These are phyloP conservation scores for Neuroterus valhalla DNA, from an alignment of 1,140 invertebrate species.

Conservation along the genomic window DNA sequence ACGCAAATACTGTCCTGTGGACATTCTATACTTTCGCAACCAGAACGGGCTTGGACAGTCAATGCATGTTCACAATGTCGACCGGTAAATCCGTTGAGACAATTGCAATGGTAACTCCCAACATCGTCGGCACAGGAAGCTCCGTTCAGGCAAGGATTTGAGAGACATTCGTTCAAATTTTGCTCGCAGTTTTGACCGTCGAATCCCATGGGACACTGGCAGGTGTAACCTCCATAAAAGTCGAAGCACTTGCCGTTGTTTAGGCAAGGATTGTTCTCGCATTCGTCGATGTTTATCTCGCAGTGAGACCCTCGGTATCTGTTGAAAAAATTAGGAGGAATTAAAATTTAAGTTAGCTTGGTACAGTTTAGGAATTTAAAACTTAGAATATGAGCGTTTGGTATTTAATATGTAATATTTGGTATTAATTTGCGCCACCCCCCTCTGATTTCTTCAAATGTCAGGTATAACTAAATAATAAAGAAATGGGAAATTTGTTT, in stretches of 20 bases:
- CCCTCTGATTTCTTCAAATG: no score
- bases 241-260: slow-evolving; percentile 87
- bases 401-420: no score
- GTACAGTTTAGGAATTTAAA: no score
- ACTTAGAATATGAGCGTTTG: no score
- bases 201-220: slow-evolving; percentile 89
- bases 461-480: no score
- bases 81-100: slow-evolving; percentile 77
- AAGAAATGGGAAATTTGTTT: no score
- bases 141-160: slow-evolving; percentile 81
- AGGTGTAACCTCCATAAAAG: slow-evolving; percentile 87
- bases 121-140: slow-evolving; percentile 80
- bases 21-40: slow-evolving; percentile 75
- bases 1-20: slow-evolving; percentile 76
- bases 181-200: slow-evolving; percentile 86
- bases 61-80: slow-evolving; percentile 74
- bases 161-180: slow-evolving; percentile 80
- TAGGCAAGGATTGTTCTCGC: slow-evolving; percentile 82
- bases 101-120: slow-evolving; percentile 75
- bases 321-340: slow-evolving; percentile 34
- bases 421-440: no score
- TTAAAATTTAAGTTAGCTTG: neutral
- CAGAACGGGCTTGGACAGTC: neutral
- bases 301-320: slow-evolving; percentile 87
- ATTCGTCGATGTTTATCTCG: slow-evolving; percentile 91